Percentiles rank a stretch among this genome's conserved stretches.
Evolutionary conservation across 2,113 vertebrate genomes (phyloP).

Genomic region (Dasyprocta punctata): DNA sequence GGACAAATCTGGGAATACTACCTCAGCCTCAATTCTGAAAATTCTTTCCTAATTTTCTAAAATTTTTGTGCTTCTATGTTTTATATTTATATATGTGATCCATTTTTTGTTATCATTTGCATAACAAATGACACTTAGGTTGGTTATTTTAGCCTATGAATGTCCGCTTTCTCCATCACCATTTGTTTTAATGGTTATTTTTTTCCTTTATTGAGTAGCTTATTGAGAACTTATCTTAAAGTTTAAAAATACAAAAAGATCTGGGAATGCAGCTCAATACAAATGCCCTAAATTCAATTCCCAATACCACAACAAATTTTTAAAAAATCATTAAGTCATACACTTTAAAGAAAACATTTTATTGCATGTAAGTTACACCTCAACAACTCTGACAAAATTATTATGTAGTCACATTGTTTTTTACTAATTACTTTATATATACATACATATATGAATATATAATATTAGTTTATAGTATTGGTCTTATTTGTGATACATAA

Average conservation of each 20-base stretch:
- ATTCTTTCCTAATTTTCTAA: not conserved
- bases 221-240: not conserved
- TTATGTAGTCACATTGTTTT: not conserved
- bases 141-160: not conserved
- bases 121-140: not conserved
- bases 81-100: not conserved
- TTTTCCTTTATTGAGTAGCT: not conserved
- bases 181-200: not conserved
- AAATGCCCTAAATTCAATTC: not conserved
- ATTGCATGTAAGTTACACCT: not conserved
- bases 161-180: not conserved
- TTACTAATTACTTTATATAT: too few relatives aligned
- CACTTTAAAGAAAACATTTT: not conserved
- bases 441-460: too few relatives aligned
- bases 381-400: constrained; percentile 5
- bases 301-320: not conserved
- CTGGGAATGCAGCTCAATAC: not conserved
- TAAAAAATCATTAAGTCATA: not conserved
- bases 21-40: not conserved
- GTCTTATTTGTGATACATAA: too few relatives aligned
- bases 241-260: not conserved
- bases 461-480: too few relatives aligned
- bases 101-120: not conserved
- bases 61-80: not conserved
- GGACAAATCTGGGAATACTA: not conserved